Base-by-base conservation (phyloP, 2,797 vertebrate genomes). In the Hemibagrus guttatus region DNA sequence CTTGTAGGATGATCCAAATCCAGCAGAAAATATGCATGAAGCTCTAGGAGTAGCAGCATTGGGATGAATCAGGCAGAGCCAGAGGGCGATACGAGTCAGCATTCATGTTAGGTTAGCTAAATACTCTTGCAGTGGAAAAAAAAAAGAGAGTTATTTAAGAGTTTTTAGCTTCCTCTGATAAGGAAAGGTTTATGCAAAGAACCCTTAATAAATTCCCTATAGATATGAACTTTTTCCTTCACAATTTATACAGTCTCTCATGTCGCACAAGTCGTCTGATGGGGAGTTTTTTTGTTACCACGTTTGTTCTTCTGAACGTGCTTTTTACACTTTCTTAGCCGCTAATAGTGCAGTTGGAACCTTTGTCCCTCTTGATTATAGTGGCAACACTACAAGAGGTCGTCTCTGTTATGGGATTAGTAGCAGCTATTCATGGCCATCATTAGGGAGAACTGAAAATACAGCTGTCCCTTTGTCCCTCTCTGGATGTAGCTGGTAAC, bases 371-470 rank as follows among this genome's bases (percentile, higher is more conserved):
- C 54, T 86, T 81, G 87, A 86, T 88, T 81, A 84, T 78, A 81
- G 84, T 80, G 78, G 76, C 88, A 85, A 52, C 83, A 85, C 89
- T 63, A 78, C 85, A 75, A 81, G 80, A 80, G 88, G 87, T 89
- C 76, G 59, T 86, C 87, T 87, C 76, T 85, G 86, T 86, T 87
- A 63, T 79, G 84, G 86, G 86, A 90, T 88, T 88, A 90, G 80
- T 76, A 85, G 83, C 49, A 84, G 84, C 88, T 89, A 87, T 91
- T 91, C 87, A 81, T 85, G 82, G 86, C 63, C 82, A 90, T 92
- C 85, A 89, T 89, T 91, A 78, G 82, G 81, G 84, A 83, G 90
- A 83, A 88, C 71, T 81, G 76, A 87, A 88, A 89, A 86, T 90
- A 88, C 84, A 89, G 87, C 88, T 89, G 90, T 76, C 85, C 86